A percentile compares a stretch with the other conserved stretches of the same genome.
These are phyloP conservation scores for Phrynosoma platyrhinos DNA, from an alignment of 2,113 vertebrate genomes.

Conservation along the genomic window DNA sequence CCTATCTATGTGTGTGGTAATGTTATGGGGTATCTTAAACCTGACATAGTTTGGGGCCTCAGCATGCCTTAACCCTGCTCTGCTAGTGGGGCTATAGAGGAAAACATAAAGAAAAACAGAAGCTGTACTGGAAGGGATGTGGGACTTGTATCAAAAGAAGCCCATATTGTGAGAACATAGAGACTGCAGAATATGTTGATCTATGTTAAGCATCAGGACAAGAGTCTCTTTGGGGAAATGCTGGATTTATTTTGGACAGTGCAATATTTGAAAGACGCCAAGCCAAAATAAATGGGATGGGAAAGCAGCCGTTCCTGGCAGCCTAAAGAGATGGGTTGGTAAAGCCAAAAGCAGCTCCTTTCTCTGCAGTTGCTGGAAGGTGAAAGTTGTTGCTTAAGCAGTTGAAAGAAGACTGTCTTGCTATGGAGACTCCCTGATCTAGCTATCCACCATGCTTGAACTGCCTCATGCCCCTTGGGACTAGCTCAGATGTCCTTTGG, in stretches of 20 bases:
- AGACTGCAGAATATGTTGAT: background rate
- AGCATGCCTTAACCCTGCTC: too few relatives aligned
- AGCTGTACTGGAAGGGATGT: background rate
- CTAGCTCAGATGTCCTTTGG: slow-evolving; percentile 20
- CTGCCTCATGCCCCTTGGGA: background rate
- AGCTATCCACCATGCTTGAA: slow-evolving; percentile 10
- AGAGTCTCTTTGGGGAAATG: fast-evolving
- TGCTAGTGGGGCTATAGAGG: background rate
- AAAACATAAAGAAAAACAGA: background rate
- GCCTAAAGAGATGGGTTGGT: slow-evolving; percentile 19
- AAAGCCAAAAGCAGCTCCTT: slow-evolving; percentile 54
- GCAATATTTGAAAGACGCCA: fast-evolving
- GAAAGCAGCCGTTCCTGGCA: slow-evolving; percentile 59
- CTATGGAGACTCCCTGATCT: fast-evolving
- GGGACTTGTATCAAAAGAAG: background rate
- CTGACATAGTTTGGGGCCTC: too few relatives aligned
- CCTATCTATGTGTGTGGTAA: too few relatives aligned
- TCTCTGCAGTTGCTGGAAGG: slow-evolving; percentile 53
- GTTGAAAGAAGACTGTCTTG: background rate
- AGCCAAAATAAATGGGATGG: slow-evolving; percentile 62
- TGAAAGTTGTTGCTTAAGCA: slow-evolving; percentile 24
- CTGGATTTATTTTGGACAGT: slow-evolving; percentile 38
- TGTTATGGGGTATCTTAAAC: too few relatives aligned
- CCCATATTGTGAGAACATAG: background rate
- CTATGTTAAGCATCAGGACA: background rate